Evolutionary conservation across 64 coral and sea anemone species (phyloP), one percentile per base, ranked within the genome.

Genomic region (Porites australiensis): DNA sequence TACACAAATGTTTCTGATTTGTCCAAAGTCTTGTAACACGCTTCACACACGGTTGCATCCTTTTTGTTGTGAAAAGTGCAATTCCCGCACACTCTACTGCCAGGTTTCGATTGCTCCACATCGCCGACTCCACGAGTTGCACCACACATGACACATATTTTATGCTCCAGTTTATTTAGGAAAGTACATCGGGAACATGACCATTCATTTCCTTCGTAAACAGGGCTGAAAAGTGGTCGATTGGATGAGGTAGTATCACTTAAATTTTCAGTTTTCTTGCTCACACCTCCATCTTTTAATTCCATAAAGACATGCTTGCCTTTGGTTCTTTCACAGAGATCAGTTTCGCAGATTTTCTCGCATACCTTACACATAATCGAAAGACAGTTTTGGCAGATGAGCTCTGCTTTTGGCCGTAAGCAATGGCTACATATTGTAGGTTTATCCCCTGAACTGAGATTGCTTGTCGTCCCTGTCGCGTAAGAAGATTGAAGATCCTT

Each of bases 121-220:
- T 6, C 10, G 63, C 62, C 44, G 45, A 84, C 6, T 13, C 62
- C 81, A 8, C 81, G 81, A 3, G 81, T 51, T 14, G 46, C 7
- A 43, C 6, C 44, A 52, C 81, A 84, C 19, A 84, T 52, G 8
- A 14, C 8, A 68, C 81, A 84, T 2, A 84, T 51, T 21, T 21
- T 69, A 19, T 84, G 15, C 8, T 84, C 61, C 5, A 63, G 19
- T n/a, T 45, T 18, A 69, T 84, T 84, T 0, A 84, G 19, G 8
- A 5, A 84, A 15, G 81, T 84, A 47, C 81, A 84, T 11, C 61
- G 63, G 63, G 18, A 23, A 51, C 81, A 84, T 7, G 44, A 4
- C 81, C 81, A 84, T 48, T 68, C 62, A 6, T 21, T 50, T 13
- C 4, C 45, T 1, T 51, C n/a, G 11, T 22, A 19, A 23, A 6